A percentile compares a stretch with the other conserved stretches of the same genome.
phyloP scores from a whole-genome alignment of 2,888 invertebrate genomes.

The Perizoma flavofasciatum region DNA sequence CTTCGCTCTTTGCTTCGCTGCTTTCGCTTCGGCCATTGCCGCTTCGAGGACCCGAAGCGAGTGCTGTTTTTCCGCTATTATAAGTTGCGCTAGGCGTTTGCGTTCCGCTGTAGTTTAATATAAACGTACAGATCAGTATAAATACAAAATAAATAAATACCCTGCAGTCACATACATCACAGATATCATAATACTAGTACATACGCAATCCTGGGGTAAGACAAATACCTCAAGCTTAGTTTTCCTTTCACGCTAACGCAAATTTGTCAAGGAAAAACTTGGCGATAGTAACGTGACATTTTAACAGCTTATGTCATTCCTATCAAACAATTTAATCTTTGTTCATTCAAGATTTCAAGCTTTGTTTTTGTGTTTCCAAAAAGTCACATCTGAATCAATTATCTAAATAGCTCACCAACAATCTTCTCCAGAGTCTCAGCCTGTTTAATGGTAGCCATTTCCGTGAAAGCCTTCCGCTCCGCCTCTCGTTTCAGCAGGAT shows the following conservation, averaged over 20 bases:
- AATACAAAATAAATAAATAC: no score
- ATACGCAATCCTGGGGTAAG: no score
- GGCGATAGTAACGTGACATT: no score
- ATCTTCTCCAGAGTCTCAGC: slow-evolving; percentile 79
- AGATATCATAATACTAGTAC: no score
- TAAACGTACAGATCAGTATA: neutral
- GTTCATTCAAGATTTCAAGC: no score
- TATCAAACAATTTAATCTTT: no score
- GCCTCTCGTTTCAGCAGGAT: slow-evolving; percentile 76
- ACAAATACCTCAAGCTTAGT: no score
- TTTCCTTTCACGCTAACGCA: no score
- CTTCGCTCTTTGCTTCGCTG: slow-evolving; percentile 61
- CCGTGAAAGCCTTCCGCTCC: slow-evolving; percentile 75
- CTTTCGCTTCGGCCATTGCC: slow-evolving; percentile 76
- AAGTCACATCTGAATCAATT: no score
- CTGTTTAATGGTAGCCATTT: slow-evolving; percentile 79
- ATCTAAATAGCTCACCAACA: slow-evolving; percentile 52
- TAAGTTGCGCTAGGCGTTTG: slow-evolving; percentile 73
- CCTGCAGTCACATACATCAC: no score
- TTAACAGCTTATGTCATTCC: no score
- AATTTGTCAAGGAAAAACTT: no score
- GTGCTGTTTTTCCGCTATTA: slow-evolving; percentile 77
- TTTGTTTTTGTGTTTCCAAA: neutral
- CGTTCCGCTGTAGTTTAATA: slow-evolving; percentile 62
- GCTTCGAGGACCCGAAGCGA: slow-evolving; percentile 72